phyloP scores from a whole-genome alignment of 2,113 vertebrate species.

The Pelecanoides urinatrix region DNA sequence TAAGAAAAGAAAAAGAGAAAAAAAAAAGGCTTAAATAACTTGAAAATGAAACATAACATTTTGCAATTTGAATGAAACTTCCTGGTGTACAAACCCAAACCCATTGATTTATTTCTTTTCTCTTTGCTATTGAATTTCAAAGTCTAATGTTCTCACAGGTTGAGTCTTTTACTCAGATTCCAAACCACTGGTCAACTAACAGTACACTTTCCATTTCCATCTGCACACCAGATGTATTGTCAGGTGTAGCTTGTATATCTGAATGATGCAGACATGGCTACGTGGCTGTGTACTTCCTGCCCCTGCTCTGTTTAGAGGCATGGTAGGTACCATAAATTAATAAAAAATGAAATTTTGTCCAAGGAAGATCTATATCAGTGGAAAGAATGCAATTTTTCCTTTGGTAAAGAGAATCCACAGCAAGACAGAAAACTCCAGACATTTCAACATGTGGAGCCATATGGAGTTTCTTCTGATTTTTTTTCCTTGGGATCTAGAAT shows the following conservation, averaged over 20 bases:
- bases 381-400: background rate
- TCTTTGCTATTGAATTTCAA: background rate
- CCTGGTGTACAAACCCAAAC: background rate
- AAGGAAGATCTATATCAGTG: background rate
- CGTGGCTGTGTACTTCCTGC: background rate
- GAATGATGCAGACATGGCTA: background rate
- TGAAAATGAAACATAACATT: conserved; percentile 8
- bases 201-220: background rate
- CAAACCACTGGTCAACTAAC: background rate
- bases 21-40: conserved; percentile 20
- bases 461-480: background rate
- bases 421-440: background rate
- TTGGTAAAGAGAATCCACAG: background rate
- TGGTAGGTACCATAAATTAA: background rate
- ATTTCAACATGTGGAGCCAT: background rate
- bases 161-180: background rate
- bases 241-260: background rate
- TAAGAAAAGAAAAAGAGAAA: conserved; percentile 13
- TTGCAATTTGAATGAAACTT: background rate
- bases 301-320: background rate
- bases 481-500: background rate
- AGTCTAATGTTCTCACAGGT: background rate
- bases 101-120: background rate
- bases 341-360: background rate
- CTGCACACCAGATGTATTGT: background rate